A percentile compares a stretch with the other conserved stretches of the same genome.
phyloP scores from a whole-genome alignment of 2,888 invertebrate genomes.

The Hemithea aestivaria region DNA sequence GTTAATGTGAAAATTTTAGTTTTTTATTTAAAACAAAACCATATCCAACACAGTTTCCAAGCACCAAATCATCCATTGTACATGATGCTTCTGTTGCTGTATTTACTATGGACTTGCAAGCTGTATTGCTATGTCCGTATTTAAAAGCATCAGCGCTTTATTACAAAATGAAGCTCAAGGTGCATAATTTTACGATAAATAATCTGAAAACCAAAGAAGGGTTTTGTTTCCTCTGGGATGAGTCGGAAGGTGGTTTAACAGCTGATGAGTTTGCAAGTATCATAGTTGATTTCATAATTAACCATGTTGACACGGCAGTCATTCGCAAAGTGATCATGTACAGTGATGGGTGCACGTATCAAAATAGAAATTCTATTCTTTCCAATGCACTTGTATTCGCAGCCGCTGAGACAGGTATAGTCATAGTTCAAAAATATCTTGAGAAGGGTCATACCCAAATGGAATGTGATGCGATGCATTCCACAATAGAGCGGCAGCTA shows the following conservation, averaged over 20 bases:
- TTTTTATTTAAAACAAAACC: too few relatives aligned
- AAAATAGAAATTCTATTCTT: conserved; percentile 11
- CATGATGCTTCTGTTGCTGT: neutral
- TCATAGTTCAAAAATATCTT: conserved; percentile 22
- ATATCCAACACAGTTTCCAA: too few relatives aligned
- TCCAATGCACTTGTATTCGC: conserved; percentile 15
- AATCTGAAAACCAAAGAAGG: conserved; percentile 17
- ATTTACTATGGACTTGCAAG: conserved; percentile 15
- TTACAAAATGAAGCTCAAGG: conserved; percentile 16
- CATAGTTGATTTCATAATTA: conserved; percentile 14
- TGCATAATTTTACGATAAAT: conserved; percentile 15
- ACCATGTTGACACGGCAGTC: conserved; percentile 14
- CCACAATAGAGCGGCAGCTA: conserved; percentile 34
- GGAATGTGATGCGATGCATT: conserved; percentile 41
- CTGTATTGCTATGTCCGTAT: conserved; percentile 15
- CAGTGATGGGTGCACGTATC: conserved; percentile 11
- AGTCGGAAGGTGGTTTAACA: conserved; percentile 17
- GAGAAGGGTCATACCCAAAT: conserved; percentile 26
- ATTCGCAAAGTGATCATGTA: conserved; percentile 15
- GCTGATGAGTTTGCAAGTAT: conserved; percentile 19
- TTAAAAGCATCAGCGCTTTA: conserved; percentile 17
- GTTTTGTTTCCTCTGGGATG: conserved; percentile 16
- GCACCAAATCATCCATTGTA: too few relatives aligned
- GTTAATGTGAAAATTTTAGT: too few relatives aligned
- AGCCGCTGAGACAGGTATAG: conserved; percentile 13